A percentile compares a stretch with the other conserved stretches of the same genome.
phyloP scores from a whole-genome alignment of 1,140 invertebrate genomes.

The Danaus melanippus region DNA sequence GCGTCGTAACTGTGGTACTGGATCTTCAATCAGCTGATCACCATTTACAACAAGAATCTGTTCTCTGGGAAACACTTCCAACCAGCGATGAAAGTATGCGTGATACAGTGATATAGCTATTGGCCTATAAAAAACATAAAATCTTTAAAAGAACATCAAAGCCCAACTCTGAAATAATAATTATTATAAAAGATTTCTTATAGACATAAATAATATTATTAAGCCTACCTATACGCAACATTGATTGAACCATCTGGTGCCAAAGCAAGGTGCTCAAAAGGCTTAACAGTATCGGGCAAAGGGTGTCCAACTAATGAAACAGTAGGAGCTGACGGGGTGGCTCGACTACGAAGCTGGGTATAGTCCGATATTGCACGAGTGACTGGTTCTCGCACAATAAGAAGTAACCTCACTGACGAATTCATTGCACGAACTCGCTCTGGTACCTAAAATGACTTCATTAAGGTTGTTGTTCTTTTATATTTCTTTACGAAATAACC shows the following conservation, averaged over 20 bases:
- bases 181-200: constrained; percentile 1
- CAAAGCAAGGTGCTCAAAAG: constrained; percentile 87
- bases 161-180: neutral
- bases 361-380: constrained; percentile 97
- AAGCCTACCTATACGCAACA: constrained; percentile 78
- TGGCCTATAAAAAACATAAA: constrained; percentile 60
- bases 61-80: constrained; percentile 89
- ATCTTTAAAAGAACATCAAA: constrained; percentile 1
- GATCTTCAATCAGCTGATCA: constrained; percentile 95
- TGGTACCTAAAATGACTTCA: constrained; percentile 75
- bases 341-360: constrained; percentile 87
- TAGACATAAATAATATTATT: neutral
- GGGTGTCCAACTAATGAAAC: constrained; percentile 48
- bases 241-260: constrained; percentile 87
- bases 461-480: too few relatives aligned
- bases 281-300: constrained; percentile 65
- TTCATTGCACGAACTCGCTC: constrained; percentile 95
- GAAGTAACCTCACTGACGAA: constrained; percentile 89
- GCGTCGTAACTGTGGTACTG: constrained; percentile 88
- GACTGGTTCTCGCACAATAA: constrained; percentile 97
- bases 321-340: constrained; percentile 74
- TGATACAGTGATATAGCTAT: constrained; percentile 90
- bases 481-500: too few relatives aligned
- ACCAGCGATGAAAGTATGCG: constrained; percentile 85
- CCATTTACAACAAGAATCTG: constrained; percentile 97